A percentile compares a stretch with the other conserved stretches of the same genome.
phyloP scores from a whole-genome alignment of 1,140 invertebrate species.

The Uloborus diversus region DNA sequence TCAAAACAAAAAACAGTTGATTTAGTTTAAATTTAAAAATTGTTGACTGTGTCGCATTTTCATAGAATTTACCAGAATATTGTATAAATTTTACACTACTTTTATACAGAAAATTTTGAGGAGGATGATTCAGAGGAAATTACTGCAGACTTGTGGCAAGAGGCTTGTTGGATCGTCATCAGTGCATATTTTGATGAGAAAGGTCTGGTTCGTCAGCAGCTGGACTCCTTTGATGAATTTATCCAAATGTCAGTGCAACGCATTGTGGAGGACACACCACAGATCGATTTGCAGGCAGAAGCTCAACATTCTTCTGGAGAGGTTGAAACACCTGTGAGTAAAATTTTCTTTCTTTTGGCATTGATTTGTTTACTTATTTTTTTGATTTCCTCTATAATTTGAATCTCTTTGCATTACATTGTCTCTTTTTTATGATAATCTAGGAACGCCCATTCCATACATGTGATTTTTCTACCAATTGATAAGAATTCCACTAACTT shows the following conservation, averaged over 20 bases:
- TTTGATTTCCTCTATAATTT: no score
- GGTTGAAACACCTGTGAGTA: conserved; percentile 84
- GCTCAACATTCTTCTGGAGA: conserved; percentile 93
- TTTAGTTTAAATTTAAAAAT: no score
- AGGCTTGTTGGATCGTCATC: conserved; percentile 99
- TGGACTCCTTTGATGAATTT: conserved; percentile 99
- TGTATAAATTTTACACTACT: conserved; percentile 32
- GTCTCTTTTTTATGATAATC: no score
- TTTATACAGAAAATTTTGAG: conserved; percentile 53
- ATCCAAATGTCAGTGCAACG: conserved; percentile 99
- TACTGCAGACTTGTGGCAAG: conserved; percentile 95
- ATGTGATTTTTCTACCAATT: no score
- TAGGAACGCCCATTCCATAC: no score
- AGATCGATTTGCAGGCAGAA: conserved; percentile 96
- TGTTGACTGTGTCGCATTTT: no score
- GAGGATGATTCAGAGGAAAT: conserved; percentile 86
- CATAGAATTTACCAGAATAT: background rate
- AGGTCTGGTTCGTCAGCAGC: conserved; percentile 94
- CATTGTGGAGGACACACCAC: conserved; percentile 98
- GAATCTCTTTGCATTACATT: no score
- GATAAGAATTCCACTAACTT: no score
- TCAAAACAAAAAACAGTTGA: no score
- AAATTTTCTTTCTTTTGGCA: background rate
- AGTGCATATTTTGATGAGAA: conserved; percentile 99
- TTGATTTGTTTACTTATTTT: no score